phyloP scores from a whole-genome alignment of 2,113 vertebrate genomes.

The Ariopsis seemanni region DNA sequence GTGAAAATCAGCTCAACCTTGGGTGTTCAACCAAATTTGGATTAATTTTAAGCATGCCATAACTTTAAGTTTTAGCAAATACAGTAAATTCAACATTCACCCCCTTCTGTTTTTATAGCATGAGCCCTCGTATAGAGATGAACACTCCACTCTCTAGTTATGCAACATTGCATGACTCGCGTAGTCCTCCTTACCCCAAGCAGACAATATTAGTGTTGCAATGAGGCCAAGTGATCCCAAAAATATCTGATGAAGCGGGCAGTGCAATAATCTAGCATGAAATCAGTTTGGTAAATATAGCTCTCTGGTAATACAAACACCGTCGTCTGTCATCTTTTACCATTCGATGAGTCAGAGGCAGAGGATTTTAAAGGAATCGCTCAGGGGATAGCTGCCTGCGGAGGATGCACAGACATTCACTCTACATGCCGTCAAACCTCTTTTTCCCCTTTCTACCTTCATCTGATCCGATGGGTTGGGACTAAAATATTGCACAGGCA shows the following conservation, averaged over 20 bases:
- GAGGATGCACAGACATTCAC: constrained; percentile 53
- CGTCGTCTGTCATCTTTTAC: constrained; percentile 62
- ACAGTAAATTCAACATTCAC: background rate
- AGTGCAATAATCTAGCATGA: constrained; percentile 61
- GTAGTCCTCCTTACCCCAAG: background rate
- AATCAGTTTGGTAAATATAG: constrained; percentile 67
- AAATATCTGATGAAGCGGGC: constrained; percentile 46
- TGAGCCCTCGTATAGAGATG: constrained; percentile 1
- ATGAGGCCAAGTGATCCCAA: constrained; percentile 33
- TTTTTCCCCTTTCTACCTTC: constrained; percentile 25
- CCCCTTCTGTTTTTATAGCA: constrained; percentile 30
- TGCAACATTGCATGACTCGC: background rate
- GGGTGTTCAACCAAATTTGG: background rate
- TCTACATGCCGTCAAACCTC: constrained; percentile 53
- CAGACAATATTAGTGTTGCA: constrained; percentile 30
- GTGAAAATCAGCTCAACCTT: constrained; percentile 7
- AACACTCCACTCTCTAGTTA: constrained; percentile 6
- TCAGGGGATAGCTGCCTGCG: constrained; percentile 57
- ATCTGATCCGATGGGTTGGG: background rate
- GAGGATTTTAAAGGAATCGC: constrained; percentile 58
- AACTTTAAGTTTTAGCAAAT: background rate
- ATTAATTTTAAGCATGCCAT: constrained; percentile 15
- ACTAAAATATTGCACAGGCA: constrained; percentile 22
- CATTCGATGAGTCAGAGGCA: constrained; percentile 61
- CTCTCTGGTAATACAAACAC: constrained; percentile 64